Percentiles rank a stretch among this genome's conserved stretches.
Evolutionary conservation across 2,113 vertebrate species (phyloP).

Genomic region (Thunnus thynnus): DNA sequence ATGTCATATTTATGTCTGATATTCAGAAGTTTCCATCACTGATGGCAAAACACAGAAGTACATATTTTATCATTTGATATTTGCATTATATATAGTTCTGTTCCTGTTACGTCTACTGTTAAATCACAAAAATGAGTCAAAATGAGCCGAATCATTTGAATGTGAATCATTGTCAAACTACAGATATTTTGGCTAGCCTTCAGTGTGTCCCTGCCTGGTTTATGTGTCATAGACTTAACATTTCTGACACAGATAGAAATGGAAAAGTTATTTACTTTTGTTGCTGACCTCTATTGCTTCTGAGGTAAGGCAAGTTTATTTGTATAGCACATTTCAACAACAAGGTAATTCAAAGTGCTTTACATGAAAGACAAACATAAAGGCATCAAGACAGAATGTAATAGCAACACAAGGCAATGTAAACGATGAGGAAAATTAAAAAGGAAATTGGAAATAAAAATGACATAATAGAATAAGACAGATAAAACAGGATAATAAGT

Average conservation of each 20-base stretch:
- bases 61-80: background rate
- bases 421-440: no score
- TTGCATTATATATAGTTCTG: background rate
- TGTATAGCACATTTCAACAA: no score
- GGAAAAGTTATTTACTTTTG: background rate
- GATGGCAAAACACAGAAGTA: background rate
- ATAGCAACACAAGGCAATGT: no score
- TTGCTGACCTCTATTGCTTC: background rate
- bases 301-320: background rate
- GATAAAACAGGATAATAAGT: no score
- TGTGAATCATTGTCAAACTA: background rate
- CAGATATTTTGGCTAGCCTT: background rate
- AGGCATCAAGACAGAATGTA: no score
- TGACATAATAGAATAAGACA: no score
- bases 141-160: background rate
- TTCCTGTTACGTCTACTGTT: background rate
- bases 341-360: no score
- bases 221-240: background rate
- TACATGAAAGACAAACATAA: no score
- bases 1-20: background rate
- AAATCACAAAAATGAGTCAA: background rate
- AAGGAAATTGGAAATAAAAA: no score
- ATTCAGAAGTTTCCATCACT: background rate
- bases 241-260: background rate
- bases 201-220: background rate